Percentiles rank a stretch among this genome's conserved stretches.
These are phyloP conservation scores for Microctonus hyperodae DNA, from an alignment of 2,888 invertebrate species.

Conservation along the genomic window DNA sequence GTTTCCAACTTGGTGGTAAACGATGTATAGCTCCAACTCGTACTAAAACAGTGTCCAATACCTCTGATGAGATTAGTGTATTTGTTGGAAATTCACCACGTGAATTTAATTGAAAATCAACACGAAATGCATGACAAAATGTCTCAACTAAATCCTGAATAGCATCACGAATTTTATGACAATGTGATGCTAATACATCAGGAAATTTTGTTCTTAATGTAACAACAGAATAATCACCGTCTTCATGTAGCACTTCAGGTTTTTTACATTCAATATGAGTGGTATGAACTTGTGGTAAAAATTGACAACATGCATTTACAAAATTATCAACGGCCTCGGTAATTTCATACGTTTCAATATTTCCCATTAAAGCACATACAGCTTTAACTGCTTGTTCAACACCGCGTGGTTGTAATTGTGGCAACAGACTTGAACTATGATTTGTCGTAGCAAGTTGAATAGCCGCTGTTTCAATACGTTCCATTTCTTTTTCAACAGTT, in stretches of 20 bases:
- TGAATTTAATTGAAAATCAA: conserved; percentile 79
- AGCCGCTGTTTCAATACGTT: conserved; percentile 75
- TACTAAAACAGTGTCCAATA: conserved; percentile 79
- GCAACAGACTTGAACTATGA: conserved; percentile 57
- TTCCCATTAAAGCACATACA: conserved; percentile 86
- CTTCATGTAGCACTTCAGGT: conserved; percentile 74
- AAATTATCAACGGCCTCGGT: conserved; percentile 77
- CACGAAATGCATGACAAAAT: conserved; percentile 83
- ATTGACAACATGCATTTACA: conserved; percentile 68
- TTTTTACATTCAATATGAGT: conserved; percentile 62
- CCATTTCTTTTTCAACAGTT: conserved; percentile 83
- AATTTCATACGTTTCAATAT: conserved; percentile 88
- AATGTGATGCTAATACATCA: conserved; percentile 72
- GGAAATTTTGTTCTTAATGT: conserved; percentile 66
- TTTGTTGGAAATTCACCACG: conserved; percentile 71
- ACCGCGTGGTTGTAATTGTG: conserved; percentile 70
- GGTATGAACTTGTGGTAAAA: conserved; percentile 59
- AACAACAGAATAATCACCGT: conserved; percentile 76
- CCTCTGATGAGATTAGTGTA: conserved; percentile 73
- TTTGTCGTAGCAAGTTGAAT: conserved; percentile 60
- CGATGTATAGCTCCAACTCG: conserved; percentile 85
- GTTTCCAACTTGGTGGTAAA: conserved; percentile 78
- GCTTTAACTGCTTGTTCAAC: conserved; percentile 93
- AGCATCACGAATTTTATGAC: conserved; percentile 78
- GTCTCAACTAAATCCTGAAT: conserved; percentile 85